These are phyloP conservation scores for Myioborus melanocephalus DNA, from an alignment of 2,797 vertebrate genomes.

Conservation along the genomic window DNA sequence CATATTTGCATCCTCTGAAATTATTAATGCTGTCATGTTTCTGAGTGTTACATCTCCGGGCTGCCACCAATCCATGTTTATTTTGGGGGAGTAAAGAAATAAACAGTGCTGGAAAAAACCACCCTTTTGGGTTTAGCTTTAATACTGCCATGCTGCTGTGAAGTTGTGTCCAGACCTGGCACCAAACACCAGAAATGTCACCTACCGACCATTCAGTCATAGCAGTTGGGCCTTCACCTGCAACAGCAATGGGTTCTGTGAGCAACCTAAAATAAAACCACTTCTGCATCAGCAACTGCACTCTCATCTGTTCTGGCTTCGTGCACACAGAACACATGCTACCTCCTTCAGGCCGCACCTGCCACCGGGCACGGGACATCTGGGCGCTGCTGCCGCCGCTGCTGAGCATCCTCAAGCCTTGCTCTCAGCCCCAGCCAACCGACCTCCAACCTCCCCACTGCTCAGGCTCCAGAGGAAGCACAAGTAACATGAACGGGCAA, in stretches of 20 bases:
- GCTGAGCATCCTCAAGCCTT: background rate
- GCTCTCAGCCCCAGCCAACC: too few relatives aligned
- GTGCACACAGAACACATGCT: fast-evolving
- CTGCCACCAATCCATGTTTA: background rate
- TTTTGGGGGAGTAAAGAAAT: background rate
- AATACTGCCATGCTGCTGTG: background rate
- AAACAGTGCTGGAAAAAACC: background rate
- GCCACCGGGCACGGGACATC: background rate
- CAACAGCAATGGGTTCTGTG: fast-evolving
- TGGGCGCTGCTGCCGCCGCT: background rate
- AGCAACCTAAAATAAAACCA: background rate
- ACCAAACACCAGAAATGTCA: background rate
- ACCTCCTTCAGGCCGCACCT: background rate
- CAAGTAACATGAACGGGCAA: fast-evolving
- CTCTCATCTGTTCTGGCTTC: background rate
- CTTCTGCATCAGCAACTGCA: background rate
- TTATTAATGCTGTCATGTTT: background rate
- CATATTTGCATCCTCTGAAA: background rate
- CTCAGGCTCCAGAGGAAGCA: background rate
- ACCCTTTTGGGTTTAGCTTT: background rate
- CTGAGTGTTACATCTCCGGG: background rate
- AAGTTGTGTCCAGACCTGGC: background rate
- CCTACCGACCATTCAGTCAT: background rate
- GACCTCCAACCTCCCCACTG: background rate
- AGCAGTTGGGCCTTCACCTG: background rate